These are phyloP conservation scores for Rhabdophis nuchalis DNA, from an alignment of 2,797 vertebrate species.

Conservation along the genomic window DNA sequence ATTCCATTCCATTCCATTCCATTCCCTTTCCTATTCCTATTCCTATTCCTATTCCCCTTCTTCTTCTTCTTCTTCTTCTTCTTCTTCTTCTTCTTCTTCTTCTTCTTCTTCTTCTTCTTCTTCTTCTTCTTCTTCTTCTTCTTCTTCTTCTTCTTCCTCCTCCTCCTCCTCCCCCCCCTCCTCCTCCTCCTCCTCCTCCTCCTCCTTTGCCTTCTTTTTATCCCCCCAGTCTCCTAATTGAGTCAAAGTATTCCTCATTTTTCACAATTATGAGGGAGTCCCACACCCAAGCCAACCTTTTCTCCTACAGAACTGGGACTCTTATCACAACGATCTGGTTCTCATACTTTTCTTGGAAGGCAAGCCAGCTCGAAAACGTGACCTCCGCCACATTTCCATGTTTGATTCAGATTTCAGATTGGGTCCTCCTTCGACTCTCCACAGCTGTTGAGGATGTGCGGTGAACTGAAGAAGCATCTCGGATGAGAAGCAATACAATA, in stretches of 20 bases:
- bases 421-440: neutral
- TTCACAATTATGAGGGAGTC: neutral
- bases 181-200: fast-evolving
- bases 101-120: too few species aligned
- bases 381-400: neutral
- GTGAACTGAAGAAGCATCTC: neutral
- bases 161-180: too few species aligned
- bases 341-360: neutral
- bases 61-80: too few species aligned
- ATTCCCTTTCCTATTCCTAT: too few species aligned
- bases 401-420: neutral
- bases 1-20: too few species aligned
- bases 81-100: too few species aligned
- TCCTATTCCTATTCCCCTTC: too few species aligned
- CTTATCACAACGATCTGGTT: neutral
- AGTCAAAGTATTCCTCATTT: neutral
- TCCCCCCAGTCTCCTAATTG: neutral
- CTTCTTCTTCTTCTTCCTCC: too few species aligned
- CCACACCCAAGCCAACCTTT: neutral
- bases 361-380: neutral
- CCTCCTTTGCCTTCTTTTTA: too few species aligned
- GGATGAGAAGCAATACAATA: too few species aligned
- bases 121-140: too few species aligned
- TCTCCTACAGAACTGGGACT: neutral
- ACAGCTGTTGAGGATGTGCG: neutral